phyloP scores from a whole-genome alignment of 2,888 invertebrate genomes.

The Andrena minutula region DNA sequence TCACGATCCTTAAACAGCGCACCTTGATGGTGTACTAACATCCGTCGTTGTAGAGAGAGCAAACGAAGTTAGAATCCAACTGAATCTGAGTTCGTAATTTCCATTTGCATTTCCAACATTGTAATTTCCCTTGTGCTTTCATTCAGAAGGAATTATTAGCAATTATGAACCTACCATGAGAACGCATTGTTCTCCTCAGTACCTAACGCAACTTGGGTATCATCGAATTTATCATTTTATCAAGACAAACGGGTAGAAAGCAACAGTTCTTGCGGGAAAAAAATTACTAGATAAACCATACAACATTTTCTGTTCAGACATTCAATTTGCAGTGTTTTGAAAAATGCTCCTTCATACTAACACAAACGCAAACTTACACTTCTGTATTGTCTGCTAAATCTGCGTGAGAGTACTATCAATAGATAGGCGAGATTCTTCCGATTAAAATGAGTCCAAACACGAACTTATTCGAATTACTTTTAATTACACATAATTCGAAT shows the following conservation, averaged over 20 bases:
- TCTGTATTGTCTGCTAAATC: too few species aligned
- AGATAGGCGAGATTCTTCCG: too few species aligned
- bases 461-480: too few species aligned
- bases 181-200: background rate
- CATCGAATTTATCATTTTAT: background rate
- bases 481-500: too few species aligned
- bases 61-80: background rate
- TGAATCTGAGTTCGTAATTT: constrained; percentile 7
- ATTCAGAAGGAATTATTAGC: constrained; percentile 16
- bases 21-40: background rate
- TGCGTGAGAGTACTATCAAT: too few species aligned
- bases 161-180: background rate
- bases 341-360: too few species aligned
- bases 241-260: background rate
- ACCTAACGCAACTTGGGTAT: background rate
- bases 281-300: too few species aligned
- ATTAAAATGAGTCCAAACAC: too few species aligned
- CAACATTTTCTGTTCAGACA: too few species aligned
- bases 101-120: constrained; percentile 1
- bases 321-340: too few species aligned
- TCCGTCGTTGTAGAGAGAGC: background rate
- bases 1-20: background rate
- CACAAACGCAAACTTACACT: too few species aligned
- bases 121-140: constrained; percentile 7
- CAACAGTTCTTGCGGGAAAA: too few species aligned